Percentiles rank a stretch among this genome's conserved stretches.
These are phyloP conservation scores for Aphaenogaster ashmeadi DNA, from an alignment of 1,140 invertebrate species.

Conservation along the genomic window DNA sequence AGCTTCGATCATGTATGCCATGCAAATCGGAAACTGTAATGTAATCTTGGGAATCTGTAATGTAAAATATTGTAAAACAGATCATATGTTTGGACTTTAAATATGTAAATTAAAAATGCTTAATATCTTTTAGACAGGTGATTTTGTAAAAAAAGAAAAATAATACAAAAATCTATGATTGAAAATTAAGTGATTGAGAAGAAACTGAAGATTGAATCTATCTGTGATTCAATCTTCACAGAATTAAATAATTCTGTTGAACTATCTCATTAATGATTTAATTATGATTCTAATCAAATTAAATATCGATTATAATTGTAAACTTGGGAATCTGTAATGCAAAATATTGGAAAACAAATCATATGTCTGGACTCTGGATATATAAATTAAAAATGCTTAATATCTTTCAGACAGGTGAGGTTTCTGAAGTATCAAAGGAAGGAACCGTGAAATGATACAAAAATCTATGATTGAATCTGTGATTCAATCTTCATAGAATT, in stretches of 20 bases:
- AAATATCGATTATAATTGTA: not conserved
- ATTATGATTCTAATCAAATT: not conserved
- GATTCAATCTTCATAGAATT: not conserved
- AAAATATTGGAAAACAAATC: too few species aligned
- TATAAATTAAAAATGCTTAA: not conserved
- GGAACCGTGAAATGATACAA: not conserved
- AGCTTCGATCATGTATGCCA: not conserved
- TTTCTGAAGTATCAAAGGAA: not conserved
- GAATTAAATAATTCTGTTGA: not conserved
- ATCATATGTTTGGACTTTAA: not conserved
- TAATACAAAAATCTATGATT: not conserved
- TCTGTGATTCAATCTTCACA: not conserved
- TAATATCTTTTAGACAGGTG: not conserved
- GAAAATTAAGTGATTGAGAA: too few species aligned
- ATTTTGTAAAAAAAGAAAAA: not conserved
- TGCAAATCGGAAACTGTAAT: not conserved
- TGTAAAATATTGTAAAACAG: not conserved
- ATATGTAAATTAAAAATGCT: constrained; percentile 1
- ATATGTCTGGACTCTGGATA: not conserved
- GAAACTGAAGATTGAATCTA: not conserved
- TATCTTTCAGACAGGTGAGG: not conserved
- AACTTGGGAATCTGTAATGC: too few species aligned
- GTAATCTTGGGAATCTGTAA: not conserved
- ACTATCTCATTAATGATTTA: not conserved
- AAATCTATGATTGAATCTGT: not conserved